These are phyloP conservation scores for Otocyon megalotis DNA, from an alignment of 2,113 vertebrate species.

Conservation along the genomic window DNA sequence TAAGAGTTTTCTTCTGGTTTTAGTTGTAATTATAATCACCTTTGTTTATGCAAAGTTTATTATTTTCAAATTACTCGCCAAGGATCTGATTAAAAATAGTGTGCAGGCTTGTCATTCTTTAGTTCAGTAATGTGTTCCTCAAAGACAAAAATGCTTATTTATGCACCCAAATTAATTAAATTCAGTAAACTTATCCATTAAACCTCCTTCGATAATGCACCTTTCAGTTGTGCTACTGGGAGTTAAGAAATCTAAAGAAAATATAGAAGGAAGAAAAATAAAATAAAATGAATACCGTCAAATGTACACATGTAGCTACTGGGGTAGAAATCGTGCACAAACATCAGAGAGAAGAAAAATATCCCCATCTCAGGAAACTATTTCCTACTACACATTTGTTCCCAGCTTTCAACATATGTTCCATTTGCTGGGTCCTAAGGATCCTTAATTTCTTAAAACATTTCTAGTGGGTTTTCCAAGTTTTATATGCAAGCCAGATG, in stretches of 20 bases:
- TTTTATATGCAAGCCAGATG: not conserved
- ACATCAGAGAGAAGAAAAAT: not conserved
- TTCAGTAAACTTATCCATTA: slow-evolving; percentile 17
- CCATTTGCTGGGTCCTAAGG: not conserved
- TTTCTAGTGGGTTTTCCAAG: not conserved
- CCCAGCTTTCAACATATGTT: not conserved
- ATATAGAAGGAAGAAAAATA: not conserved
- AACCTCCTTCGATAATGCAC: not conserved
- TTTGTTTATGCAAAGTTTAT: slow-evolving; percentile 69
- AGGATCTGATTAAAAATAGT: slow-evolving; percentile 67
- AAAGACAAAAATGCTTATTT: slow-evolving; percentile 55
- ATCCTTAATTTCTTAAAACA: not conserved
- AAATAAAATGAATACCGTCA: not conserved
- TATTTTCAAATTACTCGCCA: slow-evolving; percentile 74
- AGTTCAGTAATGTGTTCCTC: slow-evolving; percentile 50
- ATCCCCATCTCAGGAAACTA: not conserved
- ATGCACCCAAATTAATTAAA: slow-evolving; percentile 48
- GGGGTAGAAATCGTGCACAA: not conserved
- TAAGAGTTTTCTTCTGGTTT: slow-evolving; percentile 1
- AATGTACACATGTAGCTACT: not conserved
- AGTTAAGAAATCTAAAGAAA: slow-evolving; percentile 48
- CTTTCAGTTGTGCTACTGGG: slow-evolving; percentile 51
- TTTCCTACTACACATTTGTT: not conserved
- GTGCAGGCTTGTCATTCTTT: not conserved
- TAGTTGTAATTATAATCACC: slow-evolving; percentile 68